These are phyloP conservation scores for Folsomia manolachei DNA, from an alignment of 2,888 invertebrate species.

Conservation along the genomic window DNA sequence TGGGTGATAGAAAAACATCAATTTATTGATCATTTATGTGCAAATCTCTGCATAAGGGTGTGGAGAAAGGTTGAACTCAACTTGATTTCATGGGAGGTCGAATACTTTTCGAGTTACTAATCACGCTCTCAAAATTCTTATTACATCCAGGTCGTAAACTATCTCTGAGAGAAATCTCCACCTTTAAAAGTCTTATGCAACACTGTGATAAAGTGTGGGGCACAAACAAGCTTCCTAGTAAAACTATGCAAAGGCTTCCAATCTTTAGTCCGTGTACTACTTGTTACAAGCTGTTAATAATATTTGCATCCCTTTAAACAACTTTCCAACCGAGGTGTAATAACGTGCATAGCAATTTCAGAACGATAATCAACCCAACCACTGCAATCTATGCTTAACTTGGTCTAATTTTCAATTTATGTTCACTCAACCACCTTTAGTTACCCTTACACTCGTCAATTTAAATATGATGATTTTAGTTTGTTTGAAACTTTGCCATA, in stretches of 20 bases:
- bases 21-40: constrained; percentile 45
- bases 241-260: neutral
- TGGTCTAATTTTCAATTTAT: too few species aligned
- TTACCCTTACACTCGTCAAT: too few species aligned
- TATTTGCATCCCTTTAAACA: neutral
- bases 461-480: too few species aligned
- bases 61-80: constrained; percentile 34
- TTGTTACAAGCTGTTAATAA: neutral
- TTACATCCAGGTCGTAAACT: constrained; percentile 19
- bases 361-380: neutral
- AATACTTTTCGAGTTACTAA: constrained; percentile 31
- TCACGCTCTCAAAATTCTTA: constrained; percentile 22
- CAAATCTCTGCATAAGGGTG: constrained; percentile 43
- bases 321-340: neutral
- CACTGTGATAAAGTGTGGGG: too few species aligned
- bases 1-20: constrained; percentile 2
- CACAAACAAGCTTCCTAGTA: neutral
- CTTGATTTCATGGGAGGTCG: constrained; percentile 36
- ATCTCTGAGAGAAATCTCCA: constrained; percentile 1
- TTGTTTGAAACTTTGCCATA: too few species aligned
- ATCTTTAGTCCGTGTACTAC: neutral
- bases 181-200: neutral
- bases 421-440: too few species aligned
- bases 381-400: too few species aligned
- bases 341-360: neutral